These are phyloP conservation scores for Adelges cooleyi DNA, from an alignment of 1,140 invertebrate species.

Conservation along the genomic window DNA sequence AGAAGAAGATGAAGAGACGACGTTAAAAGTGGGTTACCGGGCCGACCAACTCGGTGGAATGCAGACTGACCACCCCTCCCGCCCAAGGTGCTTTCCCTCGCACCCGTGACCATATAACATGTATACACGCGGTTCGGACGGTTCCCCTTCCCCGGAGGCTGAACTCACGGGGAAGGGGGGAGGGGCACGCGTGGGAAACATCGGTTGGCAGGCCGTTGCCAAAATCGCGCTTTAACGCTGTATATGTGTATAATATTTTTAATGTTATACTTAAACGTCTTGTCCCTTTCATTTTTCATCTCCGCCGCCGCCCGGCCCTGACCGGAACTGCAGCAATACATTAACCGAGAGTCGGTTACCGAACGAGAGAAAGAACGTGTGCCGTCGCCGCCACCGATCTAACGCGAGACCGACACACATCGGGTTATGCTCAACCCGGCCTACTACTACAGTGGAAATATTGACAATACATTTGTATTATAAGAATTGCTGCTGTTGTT, in stretches of 20 bases:
- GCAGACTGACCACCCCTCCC: conserved; percentile 25
- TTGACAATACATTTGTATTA: too few species aligned
- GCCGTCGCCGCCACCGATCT: neutral
- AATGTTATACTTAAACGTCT: neutral
- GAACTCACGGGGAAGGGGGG: neutral
- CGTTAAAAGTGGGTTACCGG: conserved; percentile 19
- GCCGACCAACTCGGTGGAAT: conserved; percentile 24
- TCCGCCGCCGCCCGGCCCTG: neutral
- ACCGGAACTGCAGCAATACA: neutral
- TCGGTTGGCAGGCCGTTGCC: neutral
- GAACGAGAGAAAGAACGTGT: neutral
- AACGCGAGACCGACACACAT: too few species aligned
- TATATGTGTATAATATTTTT: too few species aligned
- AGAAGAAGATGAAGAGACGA: neutral
- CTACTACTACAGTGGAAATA: too few species aligned
- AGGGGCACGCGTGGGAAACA: conserved; percentile 14
- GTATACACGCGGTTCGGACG: neutral
- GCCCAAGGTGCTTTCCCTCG: conserved; percentile 22
- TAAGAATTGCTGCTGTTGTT: too few species aligned
- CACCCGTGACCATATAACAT: neutral
- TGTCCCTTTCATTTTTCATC: conserved; percentile 25
- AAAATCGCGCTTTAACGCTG: neutral
- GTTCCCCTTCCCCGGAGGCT: neutral
- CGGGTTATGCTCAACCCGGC: neutral
- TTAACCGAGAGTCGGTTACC: too few species aligned